Evolutionary conservation across 1,140 invertebrate species (phyloP).

Genomic region (Drosophila nigromelanica): DNA sequence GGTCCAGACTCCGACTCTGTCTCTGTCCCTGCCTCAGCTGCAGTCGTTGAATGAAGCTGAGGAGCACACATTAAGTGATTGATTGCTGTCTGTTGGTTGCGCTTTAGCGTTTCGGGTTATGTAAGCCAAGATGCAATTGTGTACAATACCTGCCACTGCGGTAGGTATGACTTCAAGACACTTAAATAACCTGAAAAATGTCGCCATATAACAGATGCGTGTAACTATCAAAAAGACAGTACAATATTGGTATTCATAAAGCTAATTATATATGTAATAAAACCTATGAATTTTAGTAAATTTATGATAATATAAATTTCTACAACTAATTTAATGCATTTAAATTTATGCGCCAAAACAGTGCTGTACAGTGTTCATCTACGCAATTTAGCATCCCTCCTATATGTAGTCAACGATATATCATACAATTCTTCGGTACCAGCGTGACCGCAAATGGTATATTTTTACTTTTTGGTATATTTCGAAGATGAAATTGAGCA

Average conservation of each 20-base stretch:
- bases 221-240: background rate
- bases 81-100: conserved; percentile 69
- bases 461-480: too few species aligned
- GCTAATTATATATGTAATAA: background rate
- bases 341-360: conserved; percentile 21
- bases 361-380: conserved; percentile 18
- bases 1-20: conserved; percentile 48
- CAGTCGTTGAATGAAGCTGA: conserved; percentile 33
- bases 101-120: conserved; percentile 54
- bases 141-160: conserved; percentile 57
- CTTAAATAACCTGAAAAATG: conserved; percentile 14
- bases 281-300: background rate
- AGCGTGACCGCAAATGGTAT: too few species aligned
- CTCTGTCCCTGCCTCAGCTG: conserved; percentile 8
- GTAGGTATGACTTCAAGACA: conserved; percentile 55
- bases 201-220: conserved; percentile 13
- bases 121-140: conserved; percentile 52
- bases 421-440: too few species aligned
- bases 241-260: background rate
- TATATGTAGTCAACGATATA: background rate
- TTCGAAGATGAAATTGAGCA: too few species aligned
- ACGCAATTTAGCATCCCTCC: background rate
- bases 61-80: conserved; percentile 55
- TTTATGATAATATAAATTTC: background rate
- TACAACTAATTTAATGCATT: background rate